Conservation (phyloP, 2,113 vertebrate species). For the Nothocercus nigrocapillus region DNA sequence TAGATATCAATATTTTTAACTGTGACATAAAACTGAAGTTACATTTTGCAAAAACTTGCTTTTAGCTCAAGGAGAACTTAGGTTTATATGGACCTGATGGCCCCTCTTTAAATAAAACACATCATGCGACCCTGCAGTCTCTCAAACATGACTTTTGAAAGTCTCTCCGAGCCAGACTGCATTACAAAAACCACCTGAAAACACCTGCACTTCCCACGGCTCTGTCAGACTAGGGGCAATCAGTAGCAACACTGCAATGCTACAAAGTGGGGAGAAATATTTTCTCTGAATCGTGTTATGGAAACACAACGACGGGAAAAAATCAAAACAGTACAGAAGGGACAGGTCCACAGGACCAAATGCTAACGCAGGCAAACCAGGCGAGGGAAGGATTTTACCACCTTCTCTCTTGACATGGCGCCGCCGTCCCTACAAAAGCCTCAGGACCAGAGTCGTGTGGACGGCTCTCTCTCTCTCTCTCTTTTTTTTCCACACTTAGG, state of each 20-base stretch:
- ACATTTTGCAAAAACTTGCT: not conserved
- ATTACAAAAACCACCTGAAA: not conserved
- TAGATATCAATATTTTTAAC: not conserved
- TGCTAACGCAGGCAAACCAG: not conserved
- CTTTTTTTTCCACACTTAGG: not conserved
- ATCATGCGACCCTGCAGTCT: not conserved
- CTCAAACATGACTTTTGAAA: not conserved
- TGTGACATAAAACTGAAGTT: not conserved
- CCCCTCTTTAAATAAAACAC: not conserved
- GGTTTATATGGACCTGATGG: not conserved
- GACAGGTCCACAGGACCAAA: not conserved
- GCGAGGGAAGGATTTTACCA: slow-evolving; percentile 6
- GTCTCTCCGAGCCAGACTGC: not conserved
- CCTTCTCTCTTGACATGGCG: not conserved
- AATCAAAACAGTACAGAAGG: not conserved
- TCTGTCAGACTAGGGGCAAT: not conserved
- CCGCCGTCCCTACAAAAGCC: not conserved
- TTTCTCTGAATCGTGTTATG: not conserved
- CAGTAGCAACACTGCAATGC: not conserved
- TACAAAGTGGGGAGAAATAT: not conserved
- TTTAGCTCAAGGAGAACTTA: not conserved
- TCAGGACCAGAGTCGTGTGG: fast-evolving
- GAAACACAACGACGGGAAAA: not conserved
- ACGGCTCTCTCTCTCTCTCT: not conserved
- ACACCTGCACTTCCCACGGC: not conserved